phyloP scores from a whole-genome alignment of 2,797 vertebrate genomes.

The Tapera naevia region DNA sequence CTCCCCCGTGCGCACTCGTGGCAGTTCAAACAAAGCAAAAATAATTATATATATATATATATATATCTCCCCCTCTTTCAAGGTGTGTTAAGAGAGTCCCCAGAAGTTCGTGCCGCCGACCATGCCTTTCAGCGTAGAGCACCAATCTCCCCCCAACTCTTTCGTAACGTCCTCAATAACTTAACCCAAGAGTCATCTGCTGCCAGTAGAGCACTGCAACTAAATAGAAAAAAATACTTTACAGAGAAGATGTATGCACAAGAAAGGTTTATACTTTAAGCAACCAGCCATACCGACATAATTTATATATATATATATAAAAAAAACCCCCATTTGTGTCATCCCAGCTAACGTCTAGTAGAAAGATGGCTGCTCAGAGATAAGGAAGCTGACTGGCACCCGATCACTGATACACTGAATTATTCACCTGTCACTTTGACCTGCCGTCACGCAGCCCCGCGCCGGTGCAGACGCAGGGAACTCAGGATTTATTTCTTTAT shows the following conservation, averaged over 20 bases:
- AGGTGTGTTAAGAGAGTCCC: constrained; percentile 57
- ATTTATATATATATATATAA: constrained; percentile 71
- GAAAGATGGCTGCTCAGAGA: constrained; percentile 79
- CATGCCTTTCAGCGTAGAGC: constrained; percentile 66
- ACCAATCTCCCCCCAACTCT: constrained; percentile 36
- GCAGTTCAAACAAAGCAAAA: constrained; percentile 36
- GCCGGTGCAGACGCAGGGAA: constrained; percentile 9
- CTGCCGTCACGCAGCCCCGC: constrained; percentile 14
- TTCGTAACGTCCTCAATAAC: constrained; percentile 70
- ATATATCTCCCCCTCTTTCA: constrained; percentile 23
- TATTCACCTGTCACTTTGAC: constrained; percentile 42
- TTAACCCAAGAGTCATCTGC: constrained; percentile 68
- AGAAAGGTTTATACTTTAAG: constrained; percentile 79
- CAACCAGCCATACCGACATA: constrained; percentile 75
- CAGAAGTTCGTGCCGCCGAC: constrained; percentile 23
- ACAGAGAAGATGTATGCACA: constrained; percentile 80
- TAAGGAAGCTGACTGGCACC: constrained; percentile 72
- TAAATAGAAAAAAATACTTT: constrained; percentile 72
- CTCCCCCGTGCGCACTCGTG: neutral
- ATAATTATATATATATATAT: neutral
- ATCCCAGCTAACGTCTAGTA: constrained; percentile 70
- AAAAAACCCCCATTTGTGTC: constrained; percentile 63
- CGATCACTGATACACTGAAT: constrained; percentile 46
- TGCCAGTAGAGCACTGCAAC: constrained; percentile 76
- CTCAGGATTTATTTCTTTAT: constrained; percentile 42